Evolutionary conservation across 2,888 invertebrate species (phyloP), one percentile per base, ranked within the genome.

Genomic region (Liodrosophila aerea): DNA sequence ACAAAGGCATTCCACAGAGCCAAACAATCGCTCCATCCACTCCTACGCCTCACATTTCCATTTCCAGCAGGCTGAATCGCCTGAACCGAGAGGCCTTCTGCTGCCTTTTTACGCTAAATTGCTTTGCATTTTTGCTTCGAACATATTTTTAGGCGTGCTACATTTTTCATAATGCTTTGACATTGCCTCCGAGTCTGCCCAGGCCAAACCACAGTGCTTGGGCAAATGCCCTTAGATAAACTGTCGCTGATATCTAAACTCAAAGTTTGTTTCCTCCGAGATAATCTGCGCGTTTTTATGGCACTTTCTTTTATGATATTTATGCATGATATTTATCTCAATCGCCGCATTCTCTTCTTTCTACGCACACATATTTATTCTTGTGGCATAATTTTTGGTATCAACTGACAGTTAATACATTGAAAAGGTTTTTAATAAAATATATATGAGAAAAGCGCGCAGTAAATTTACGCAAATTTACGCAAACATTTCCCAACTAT

Each of bases 291-390:
- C 47, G 56, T 70, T 81, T 81, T 81, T 76, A 76, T 81, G 76
- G 77, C 54, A 54, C 61, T 67, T 70, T 73, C 82, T 76, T 74
- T 76, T 81, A 81, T 76, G 77, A 76, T 76, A 81, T 76, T 76
- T 76, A 76, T 81, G 66, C 76, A 56, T 59, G 77, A 76, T 76
- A 67, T 81, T 81, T 81, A 76, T 76, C 76, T 81, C 77, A 81
- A 76, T 76, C 74, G 70, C 49, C 43, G 31, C 43, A 13, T 50
- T 15, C 31, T 31, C 33, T n/a, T 30, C 37, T 8, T 5, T 22
- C 2, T 5, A 22, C 5, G 3, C 22, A 5, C 5, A 22, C 22
- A 22, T 22, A 22, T 22, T 22, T 22, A 40, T 43, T 57, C 37
- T 45, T 50, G 47, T 64, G 59, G 73, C 76, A 78, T 76, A 56